Base-by-base conservation (phyloP, 2,113 vertebrate species). In the Tragulus kanchil region DNA sequence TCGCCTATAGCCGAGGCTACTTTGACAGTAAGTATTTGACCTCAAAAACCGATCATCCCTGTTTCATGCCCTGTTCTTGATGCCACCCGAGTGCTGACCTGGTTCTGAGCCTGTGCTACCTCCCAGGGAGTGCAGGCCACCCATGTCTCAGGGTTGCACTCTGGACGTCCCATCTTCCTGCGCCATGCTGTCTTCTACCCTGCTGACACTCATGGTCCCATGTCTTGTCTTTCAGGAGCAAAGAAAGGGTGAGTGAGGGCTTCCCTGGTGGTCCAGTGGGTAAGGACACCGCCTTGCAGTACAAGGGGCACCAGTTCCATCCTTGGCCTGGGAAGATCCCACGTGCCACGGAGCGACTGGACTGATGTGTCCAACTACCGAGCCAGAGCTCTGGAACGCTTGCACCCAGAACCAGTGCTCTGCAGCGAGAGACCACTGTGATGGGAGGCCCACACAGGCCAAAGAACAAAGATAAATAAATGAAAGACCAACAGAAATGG, bases 1-100 rank as follows among this genome's bases (percentile, higher is more conserved):
- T 98, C 14, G 99, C 99, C 90, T 93, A 98, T 71, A 99, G 98
- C 87, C 99, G 99, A 23, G 99, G 99, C 97, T 99, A 98, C 98
- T 98, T 99, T 58, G 98, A 98, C 78, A 98, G 99, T 99, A 96
- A 99, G 99, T 98, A 31, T 98, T 17, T 19, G 15, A 25, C 31
- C 21, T 1, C 36, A 23, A 7, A 42, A 69, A 28, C 42, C 2
- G 13, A 14, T n/a, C 16, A 0, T 31, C 25, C 61, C 36, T 48
- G 5, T 17, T 17, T 48, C 67, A 36, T 56, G 85, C 25, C 6
- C 1, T 48, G 5, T 42, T 64, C 28, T 64, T 42, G 86, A 84
- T 77, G 31, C 17, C 14, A 10, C 42, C 54, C 81, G 36, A 89
- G 31, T 62, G 1, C 54, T 6, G 16, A 12, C 52, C 58, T 16